Percentiles rank a stretch among this genome's conserved stretches.
These are phyloP conservation scores for Ranitomeya imitator DNA, from an alignment of 2,113 vertebrate species.

Conservation along the genomic window DNA sequence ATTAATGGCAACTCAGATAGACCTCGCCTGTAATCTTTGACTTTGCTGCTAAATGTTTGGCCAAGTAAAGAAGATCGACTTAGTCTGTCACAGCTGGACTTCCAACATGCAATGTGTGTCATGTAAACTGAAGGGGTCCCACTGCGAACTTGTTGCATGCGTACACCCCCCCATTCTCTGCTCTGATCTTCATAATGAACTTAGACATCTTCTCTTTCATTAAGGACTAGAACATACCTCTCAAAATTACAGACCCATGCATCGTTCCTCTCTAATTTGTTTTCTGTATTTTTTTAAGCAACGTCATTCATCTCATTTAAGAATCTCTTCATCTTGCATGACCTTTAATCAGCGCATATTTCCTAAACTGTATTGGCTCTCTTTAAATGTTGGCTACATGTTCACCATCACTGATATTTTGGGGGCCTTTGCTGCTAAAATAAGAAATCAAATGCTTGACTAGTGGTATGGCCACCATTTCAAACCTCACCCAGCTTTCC, in stretches of 20 bases:
- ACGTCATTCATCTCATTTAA: neutral
- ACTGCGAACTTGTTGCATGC: neutral
- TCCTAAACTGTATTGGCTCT: neutral
- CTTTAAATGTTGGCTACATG: neutral
- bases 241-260: constrained; percentile 1
- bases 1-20: neutral
- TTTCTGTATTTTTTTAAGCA: neutral
- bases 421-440: too few relatives aligned
- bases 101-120: neutral
- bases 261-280: constrained; percentile 3
- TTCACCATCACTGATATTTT: neutral
- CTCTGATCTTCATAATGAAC: neutral
- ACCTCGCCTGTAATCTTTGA: too few relatives aligned
- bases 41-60: neutral
- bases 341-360: neutral
- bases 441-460: too few relatives aligned
- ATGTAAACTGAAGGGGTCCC: neutral
- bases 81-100: neutral
- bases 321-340: neutral
- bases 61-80: neutral
- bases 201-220: constrained; percentile 1
- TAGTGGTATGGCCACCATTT: too few relatives aligned
- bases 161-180: neutral
- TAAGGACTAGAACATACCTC: neutral
- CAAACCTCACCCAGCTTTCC: too few relatives aligned